Base-by-base conservation (phyloP, 2,888 invertebrate genomes). In the Eupithecia pulchellata region DNA sequence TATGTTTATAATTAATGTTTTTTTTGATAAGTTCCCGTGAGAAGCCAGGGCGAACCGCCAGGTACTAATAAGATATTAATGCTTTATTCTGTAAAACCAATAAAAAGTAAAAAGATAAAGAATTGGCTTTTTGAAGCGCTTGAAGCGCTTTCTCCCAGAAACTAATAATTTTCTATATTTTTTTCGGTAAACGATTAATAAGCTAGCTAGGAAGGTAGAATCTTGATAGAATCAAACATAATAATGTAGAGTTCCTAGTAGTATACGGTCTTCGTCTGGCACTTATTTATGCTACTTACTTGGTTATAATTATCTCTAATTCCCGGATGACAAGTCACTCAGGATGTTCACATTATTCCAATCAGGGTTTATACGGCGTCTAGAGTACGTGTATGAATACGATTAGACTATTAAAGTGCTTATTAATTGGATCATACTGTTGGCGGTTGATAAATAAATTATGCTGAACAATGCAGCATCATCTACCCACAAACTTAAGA, bases 351-450 rank as follows among this genome's bases (percentile, higher is more conserved):
- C 78, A 82, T 83, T 81, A 81, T 77, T 75, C 77, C 79, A 83
- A 82, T 83, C 82, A 85, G 82, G n/a, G 82, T 76, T 80, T 81
- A 80, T 81, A 82, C 83, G 81, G 79, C 84, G 86, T 83, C 82
- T 5, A 5, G 34, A 61, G 34, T 13, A 13, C 13, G 20, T 61
- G n/a, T 4, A 29, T 29, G 29, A 5, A 29, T 11, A 29, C 14
- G 42, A n/a, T n/a, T n/a, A 42, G 42, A 42, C 42, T n/a, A 42
- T 8, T 42, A 8, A n/a, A 42, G n/a, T 6, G 2, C 42, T 42
- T 42, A 42, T 42, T n/a, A 17, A 17, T 60, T 32, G 30, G 30
- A 32, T 20, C 13, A 34, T 34, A 34, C 61, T 34, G 34, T 20
- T n/a, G 0, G n/a, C 20, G 32, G 29, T 30, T 57, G 30, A n/a